These are phyloP conservation scores for Castor canadensis DNA, from an alignment of 2,113 vertebrate species.

Conservation along the genomic window DNA sequence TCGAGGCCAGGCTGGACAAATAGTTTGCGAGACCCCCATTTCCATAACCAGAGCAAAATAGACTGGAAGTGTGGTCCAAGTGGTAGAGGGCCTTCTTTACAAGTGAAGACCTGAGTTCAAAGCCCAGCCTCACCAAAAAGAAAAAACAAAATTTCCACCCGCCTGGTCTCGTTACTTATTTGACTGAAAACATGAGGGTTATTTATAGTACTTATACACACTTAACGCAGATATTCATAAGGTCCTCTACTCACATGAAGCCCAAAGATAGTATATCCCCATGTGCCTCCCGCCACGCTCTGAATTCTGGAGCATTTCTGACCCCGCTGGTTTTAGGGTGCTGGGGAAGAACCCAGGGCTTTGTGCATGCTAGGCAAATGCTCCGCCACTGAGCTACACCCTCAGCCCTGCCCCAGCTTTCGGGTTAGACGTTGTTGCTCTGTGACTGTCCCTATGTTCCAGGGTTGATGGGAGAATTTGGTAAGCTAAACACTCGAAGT, in stretches of 20 bases:
- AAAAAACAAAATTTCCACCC: background rate
- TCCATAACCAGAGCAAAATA: too few species aligned
- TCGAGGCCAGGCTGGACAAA: too few species aligned
- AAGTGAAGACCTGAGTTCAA: too few species aligned
- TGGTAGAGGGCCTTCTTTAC: too few species aligned
- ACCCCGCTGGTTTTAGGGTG: background rate
- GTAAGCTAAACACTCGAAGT: background rate
- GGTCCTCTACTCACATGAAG: background rate
- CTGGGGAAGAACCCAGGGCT: background rate
- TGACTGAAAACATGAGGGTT: background rate
- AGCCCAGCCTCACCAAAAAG: too few species aligned
- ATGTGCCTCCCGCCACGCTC: background rate
- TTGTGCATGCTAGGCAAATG: too few species aligned
- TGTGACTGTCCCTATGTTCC: background rate
- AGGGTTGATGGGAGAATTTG: background rate
- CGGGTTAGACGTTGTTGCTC: background rate
- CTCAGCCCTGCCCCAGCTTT: background rate
- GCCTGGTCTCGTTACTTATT: background rate
- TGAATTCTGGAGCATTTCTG: background rate
- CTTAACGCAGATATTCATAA: background rate
- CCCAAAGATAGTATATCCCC: background rate
- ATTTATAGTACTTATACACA: background rate
- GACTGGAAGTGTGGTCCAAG: too few species aligned
- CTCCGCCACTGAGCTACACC: background rate
- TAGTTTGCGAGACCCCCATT: too few species aligned